Base-by-base conservation (phyloP, 2,888 invertebrate species). In the Steinernema carpocapsae region DNA sequence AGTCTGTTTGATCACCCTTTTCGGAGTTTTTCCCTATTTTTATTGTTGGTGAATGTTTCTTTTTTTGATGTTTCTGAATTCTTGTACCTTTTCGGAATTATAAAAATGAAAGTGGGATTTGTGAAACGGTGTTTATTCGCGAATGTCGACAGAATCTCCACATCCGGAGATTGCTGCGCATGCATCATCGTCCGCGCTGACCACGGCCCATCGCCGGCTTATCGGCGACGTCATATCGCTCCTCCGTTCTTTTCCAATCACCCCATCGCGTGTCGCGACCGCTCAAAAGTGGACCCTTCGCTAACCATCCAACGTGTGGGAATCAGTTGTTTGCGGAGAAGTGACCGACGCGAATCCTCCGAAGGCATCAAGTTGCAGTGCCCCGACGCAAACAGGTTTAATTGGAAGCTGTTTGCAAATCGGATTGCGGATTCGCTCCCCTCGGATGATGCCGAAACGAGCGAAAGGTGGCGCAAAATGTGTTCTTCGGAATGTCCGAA, bases 341-440 rank as follows among this genome's bases (percentile, higher is more conserved):
- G n/a, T n/a, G n/a, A 43, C 17, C 48, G 3, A 3, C 14, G 48
- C 48, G 48, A 48, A 48, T 14, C 48, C 48, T 19, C 48, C 48
- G n/a, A 14, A 17, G 48, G 48, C 48, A 48, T 48, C 48, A 14
- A 48, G 48, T 48, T 48, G 48, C 48, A 48, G 48, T 4, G 48
- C 3, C 10, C n/a, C 3, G 19, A 14, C 48, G 17, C 48, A 48
- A 48, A 48, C 19, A 48, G 29, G 64, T 64, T 64, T 64, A 64
- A 64, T 64, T 64, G 26, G 32, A 29, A 32, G 29, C 64, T 17
- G 56, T 56, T 56, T 22, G 24, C 64, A 29, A 64, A 64, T 64
- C 29, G 64, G 64, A 64, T 64, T 1, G 26, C 48, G 48, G 48
- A 48, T 37, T 37, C 10, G 37, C 10, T 37, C 37, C 37, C 37